These are phyloP conservation scores for Chrosomus eos DNA, from an alignment of 2,797 vertebrate genomes.

Conservation along the genomic window DNA sequence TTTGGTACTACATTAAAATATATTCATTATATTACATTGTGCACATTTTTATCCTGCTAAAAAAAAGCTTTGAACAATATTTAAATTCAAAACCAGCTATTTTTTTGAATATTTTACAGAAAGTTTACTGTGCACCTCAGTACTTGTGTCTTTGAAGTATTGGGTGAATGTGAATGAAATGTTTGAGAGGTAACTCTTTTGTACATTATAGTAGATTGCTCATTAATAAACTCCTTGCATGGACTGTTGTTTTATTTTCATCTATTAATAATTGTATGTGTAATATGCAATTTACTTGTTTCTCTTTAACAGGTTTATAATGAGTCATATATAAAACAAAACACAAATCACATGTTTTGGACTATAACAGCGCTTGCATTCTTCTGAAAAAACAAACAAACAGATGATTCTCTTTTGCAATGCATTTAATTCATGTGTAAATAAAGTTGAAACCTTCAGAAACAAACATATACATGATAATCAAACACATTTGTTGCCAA, in stretches of 20 bases:
- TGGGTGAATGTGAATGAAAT: slow-evolving; percentile 72
- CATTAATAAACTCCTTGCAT: slow-evolving; percentile 86
- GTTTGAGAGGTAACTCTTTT: slow-evolving; percentile 74
- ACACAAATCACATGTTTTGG: background rate
- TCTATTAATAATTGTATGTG: slow-evolving; percentile 27
- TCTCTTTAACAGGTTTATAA: background rate
- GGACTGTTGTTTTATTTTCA: slow-evolving; percentile 62
- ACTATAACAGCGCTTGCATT: background rate
- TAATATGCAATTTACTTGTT: background rate
- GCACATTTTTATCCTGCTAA: slow-evolving; percentile 83
- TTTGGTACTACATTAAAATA: slow-evolving; percentile 84
- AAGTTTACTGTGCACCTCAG: slow-evolving; percentile 74
- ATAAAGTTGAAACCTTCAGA: background rate
- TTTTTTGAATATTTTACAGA: slow-evolving; percentile 82
- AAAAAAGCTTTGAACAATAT: slow-evolving; percentile 74
- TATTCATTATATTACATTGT: slow-evolving; percentile 84
- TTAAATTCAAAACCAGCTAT: slow-evolving; percentile 81
- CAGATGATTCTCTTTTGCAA: background rate
- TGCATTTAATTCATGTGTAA: background rate
- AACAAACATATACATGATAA: background rate
- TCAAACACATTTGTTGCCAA: slow-evolving; percentile 19
- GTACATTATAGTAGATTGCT: slow-evolving; percentile 79
- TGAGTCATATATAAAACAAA: background rate
- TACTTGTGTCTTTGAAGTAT: slow-evolving; percentile 71
- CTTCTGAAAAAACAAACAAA: background rate